A percentile compares a stretch with the other conserved stretches of the same genome.
phyloP scores from a whole-genome alignment of 2,888 invertebrate genomes.

The Meandrusa payeni region DNA sequence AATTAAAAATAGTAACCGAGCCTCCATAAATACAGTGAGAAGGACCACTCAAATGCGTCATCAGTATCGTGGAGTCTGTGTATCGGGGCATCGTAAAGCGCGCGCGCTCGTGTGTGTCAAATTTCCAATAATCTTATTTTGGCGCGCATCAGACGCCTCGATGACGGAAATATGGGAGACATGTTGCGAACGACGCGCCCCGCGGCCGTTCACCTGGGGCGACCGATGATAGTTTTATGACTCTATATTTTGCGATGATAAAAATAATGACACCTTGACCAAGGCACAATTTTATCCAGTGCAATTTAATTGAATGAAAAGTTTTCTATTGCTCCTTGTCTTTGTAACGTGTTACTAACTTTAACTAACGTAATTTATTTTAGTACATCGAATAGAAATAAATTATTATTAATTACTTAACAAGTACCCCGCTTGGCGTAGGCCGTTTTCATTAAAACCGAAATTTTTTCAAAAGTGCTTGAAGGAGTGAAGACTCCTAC shows the following conservation, averaged over 20 bases:
- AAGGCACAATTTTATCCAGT: conserved; percentile 30
- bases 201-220: conserved; percentile 74
- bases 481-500: too few species aligned
- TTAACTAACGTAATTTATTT: too few species aligned
- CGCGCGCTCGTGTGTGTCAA: conserved; percentile 67
- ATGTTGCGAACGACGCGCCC: conserved; percentile 63
- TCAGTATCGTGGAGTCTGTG: conserved; percentile 54
- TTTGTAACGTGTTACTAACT: too few species aligned
- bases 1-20: conserved; percentile 42
- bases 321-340: too few species aligned
- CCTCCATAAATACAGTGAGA: conserved; percentile 51
- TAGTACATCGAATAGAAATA: too few species aligned
- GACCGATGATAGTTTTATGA: conserved; percentile 69
- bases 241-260: conserved; percentile 58
- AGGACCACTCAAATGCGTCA: conserved; percentile 70
- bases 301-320: background rate
- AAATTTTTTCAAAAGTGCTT: too few species aligned
- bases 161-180: conserved; percentile 74
- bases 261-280: conserved; percentile 72
- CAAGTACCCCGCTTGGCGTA: too few species aligned
- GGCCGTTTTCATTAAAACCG: too few species aligned
- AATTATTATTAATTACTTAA: too few species aligned
- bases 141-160: conserved; percentile 75
- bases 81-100: conserved; percentile 64
- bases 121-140: conserved; percentile 79